phyloP scores from a whole-genome alignment of 2,888 invertebrate species.

The Morpho achilles region DNA sequence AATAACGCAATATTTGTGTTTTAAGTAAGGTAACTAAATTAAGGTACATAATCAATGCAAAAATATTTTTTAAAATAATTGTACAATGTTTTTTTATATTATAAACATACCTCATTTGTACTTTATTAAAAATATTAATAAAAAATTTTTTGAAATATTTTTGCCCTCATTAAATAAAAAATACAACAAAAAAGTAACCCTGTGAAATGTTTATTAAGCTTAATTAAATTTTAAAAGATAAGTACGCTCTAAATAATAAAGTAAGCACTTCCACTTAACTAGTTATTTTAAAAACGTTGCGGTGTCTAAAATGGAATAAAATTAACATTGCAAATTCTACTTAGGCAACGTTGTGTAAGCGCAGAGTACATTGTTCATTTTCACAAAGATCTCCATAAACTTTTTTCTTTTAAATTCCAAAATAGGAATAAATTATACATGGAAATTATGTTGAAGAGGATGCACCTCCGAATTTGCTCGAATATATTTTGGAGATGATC shows the following conservation, averaged over 20 bases:
- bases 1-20: no score
- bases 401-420: slow-evolving; percentile 27
- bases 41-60: no score
- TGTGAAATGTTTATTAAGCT: neutral
- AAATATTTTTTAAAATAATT: no score
- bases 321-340: slow-evolving; percentile 39
- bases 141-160: no score
- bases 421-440: slow-evolving; percentile 26
- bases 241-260: slow-evolving; percentile 23
- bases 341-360: slow-evolving; percentile 30
- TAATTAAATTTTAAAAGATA: slow-evolving; percentile 1
- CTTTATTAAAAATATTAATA: no score
- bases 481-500: slow-evolving; percentile 15
- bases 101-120: no score
- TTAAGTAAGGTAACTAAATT: no score
- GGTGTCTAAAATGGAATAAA: slow-evolving; percentile 35
- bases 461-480: slow-evolving; percentile 16
- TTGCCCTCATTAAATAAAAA: neutral
- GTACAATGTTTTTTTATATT: no score
- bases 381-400: slow-evolving; percentile 32
- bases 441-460: slow-evolving; percentile 24
- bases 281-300: slow-evolving; percentile 30
- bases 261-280: slow-evolving; percentile 23
- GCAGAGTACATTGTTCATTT: slow-evolving; percentile 35
- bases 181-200: neutral